Conservation (phyloP, 2,797 vertebrate genomes). For the Poecilia velifera region DNA sequence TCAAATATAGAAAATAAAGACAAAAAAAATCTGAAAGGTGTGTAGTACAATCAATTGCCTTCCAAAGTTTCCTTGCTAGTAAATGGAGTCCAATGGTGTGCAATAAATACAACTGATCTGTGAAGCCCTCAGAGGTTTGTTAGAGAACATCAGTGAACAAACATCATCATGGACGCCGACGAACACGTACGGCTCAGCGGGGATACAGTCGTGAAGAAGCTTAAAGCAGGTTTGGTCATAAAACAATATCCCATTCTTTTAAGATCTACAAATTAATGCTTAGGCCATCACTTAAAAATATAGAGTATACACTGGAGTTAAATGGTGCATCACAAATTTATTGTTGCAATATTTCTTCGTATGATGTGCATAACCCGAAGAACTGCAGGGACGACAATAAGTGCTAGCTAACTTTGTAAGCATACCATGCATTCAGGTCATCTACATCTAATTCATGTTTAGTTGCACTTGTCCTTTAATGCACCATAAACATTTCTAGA, state of each 20-base stretch:
- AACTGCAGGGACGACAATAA: background rate
- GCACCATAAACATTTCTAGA: background rate
- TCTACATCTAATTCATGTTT: background rate
- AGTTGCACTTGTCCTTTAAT: background rate
- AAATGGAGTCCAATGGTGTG: background rate
- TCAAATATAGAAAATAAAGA: background rate
- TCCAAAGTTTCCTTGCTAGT: background rate
- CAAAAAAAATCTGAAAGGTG: background rate
- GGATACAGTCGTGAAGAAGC: background rate
- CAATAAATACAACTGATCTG: background rate
- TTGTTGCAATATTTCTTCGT: background rate
- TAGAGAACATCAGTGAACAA: background rate
- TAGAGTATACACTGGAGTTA: background rate
- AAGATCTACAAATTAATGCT: background rate
- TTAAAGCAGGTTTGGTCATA: background rate
- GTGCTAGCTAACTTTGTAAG: background rate
- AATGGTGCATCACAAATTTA: background rate
- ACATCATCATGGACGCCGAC: background rate
- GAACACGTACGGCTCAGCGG: background rate
- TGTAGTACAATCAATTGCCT: background rate
- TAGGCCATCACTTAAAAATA: background rate
- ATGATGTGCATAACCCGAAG: background rate
- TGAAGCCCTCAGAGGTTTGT: background rate
- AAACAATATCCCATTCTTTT: background rate
- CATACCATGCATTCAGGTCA: background rate